Percentiles rank a stretch among this genome's conserved stretches.
Evolutionary conservation across 2,797 vertebrate species (phyloP).

Genomic region (Chaunax sp.): DNA sequence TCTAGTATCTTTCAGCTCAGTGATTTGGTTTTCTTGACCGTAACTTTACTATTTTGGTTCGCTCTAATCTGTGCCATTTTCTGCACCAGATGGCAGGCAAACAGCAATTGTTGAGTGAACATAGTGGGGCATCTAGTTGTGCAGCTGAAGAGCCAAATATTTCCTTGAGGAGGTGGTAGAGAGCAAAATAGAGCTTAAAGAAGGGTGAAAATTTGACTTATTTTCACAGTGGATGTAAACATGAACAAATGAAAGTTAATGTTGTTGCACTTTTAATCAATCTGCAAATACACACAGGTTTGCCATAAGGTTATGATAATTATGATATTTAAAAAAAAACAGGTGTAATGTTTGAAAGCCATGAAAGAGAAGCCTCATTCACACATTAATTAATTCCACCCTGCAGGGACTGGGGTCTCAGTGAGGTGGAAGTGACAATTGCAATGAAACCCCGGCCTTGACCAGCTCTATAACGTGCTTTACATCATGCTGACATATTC

Average conservation of each 20-base stretch:
- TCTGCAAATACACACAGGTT: neutral
- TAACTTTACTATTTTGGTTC: neutral
- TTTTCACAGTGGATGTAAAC: neutral
- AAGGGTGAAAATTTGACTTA: neutral
- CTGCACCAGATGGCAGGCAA: neutral
- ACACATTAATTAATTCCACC: neutral
- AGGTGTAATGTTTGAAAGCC: neutral
- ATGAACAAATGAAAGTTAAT: neutral
- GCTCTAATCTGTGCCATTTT: neutral
- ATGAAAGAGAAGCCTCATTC: neutral
- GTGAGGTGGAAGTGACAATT: neutral
- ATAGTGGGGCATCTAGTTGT: neutral
- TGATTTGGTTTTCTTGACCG: too few relatives aligned
- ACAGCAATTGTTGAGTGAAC: neutral
- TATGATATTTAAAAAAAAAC: too few relatives aligned
- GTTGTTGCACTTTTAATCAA: neutral
- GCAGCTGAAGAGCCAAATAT: neutral
- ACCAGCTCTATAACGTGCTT: neutral
- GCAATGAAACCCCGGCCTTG: neutral
- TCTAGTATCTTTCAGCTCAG: too few relatives aligned
- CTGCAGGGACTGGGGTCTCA: neutral
- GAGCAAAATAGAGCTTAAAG: neutral
- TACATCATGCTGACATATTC: constrained; percentile 10
- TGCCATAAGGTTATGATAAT: too few relatives aligned
- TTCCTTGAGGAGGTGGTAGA: neutral